Base-by-base conservation (phyloP, 2,113 vertebrate genomes). In the Petroica traversi region DNA sequence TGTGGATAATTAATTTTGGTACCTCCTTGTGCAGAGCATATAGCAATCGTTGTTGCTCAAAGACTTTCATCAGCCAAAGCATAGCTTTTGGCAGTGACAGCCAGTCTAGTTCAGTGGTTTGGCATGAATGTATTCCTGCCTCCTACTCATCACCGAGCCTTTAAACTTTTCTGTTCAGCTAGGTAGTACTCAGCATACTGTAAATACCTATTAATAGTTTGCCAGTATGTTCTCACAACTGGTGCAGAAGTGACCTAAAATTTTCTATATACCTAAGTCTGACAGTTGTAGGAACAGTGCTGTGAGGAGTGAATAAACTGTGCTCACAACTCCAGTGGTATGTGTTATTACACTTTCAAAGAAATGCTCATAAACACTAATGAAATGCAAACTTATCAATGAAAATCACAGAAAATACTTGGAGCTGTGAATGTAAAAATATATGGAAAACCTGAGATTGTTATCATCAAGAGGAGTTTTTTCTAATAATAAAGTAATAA, bases 191-290 rank as follows among this genome's bases (percentile, higher is more conserved):
- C 36, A 51, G 22, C 33, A n/a, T 73, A 46, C 18, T 72, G 24
- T 68, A 57, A 78, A 20, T 68, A 58, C 20, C 15, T 67, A 40
- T 54, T 15, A 46, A 62, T 55, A 15, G 18, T 72, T 92, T 68
- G 14, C 55, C 45, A 20, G 20, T 62, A 12, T 66, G 33, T 66
- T 75, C 19, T 38, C 34, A 78, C 82, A 59, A 49, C 55, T 41
- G 23, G 25, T 87, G 29, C 4, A 9, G 8, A 69, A 73, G 28
- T 59, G 31, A 36, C 14, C 33, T 40, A 28, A 9, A 18, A 29
- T 75, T 92, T 77, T 51, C 26, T 84, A 0, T 29, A 6, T 46
- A 4, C 0, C 0, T 25, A 38, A 52, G 28, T 49, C 14, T 18
- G 33, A 4, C 1, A 1, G 34, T 25, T 41, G 4, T 51, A 43